Base-by-base conservation (phyloP, 2,797 vertebrate species). In the Pristis pectinata region DNA sequence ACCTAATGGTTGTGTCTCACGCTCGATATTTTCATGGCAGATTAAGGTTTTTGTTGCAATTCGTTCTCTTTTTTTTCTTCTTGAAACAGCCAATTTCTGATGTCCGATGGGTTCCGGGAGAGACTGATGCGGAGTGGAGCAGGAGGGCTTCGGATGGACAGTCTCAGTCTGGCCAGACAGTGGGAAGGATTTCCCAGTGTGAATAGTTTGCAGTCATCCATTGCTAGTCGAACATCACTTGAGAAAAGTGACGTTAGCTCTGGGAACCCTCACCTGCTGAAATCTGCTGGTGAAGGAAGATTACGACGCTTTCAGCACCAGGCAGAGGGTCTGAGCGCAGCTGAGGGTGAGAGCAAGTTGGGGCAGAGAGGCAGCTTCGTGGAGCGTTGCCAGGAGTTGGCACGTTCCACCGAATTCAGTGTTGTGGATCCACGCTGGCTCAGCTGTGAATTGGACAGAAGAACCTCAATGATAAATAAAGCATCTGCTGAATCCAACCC, bases 361-460 rank as follows among this genome's bases (percentile, higher is more conserved):
- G 70, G 94, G 9, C 96, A 96, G 0, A 95, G 97, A 64, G 98
- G 98, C 56, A 98, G 97, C 95, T 98, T 99, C 0, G 98, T 98
- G 34, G 98, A 98, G 95, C 97, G 98, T 49, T 98, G 98, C 95
- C 98, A 98, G 95, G 98, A 98, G 95, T 97, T 98, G 11, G 98
- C 97, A 6, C 98, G 98, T 70, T 96, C 95, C n/a, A 96, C 97
- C 0, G 98, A 98, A 77, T 95, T 87, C 0, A 95, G 95, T 0
- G 95, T 41, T 0, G 27, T 85, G 0, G 95, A 95, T 0, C 96
- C 96, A 30, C 96, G 97, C 79, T 95, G 97, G 72, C 96, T 97
- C 94, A 96, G 96, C 0, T 96, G 93, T 4, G 97, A 98, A 67
- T 67, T 97, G 1, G 97, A 98, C 76, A 95, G 96, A 2, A 95